phyloP scores from a whole-genome alignment of 1,140 invertebrate genomes.

The Leptopilina boulardi region DNA sequence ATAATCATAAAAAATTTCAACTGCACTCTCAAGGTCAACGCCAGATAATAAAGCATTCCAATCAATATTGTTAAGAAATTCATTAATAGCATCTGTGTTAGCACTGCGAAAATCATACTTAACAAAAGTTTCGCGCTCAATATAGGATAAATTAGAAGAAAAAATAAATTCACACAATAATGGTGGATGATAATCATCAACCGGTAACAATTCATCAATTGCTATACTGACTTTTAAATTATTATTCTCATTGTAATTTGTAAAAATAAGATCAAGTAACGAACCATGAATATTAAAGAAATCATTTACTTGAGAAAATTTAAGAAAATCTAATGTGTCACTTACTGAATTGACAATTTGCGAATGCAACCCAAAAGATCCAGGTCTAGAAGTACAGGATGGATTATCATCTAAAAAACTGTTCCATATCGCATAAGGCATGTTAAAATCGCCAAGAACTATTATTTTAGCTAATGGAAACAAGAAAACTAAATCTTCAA shows the following conservation, averaged over 20 bases:
- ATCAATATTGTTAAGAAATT: neutral
- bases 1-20: neutral
- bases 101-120: neutral
- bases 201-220: neutral
- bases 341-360: too few species aligned
- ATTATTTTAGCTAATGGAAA: too few species aligned
- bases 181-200: neutral
- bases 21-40: neutral
- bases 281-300: neutral
- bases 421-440: too few species aligned
- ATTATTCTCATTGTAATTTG: neutral
- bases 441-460: too few species aligned
- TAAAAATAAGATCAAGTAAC: neutral
- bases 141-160: neutral
- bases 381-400: too few species aligned
- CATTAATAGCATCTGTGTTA: neutral
- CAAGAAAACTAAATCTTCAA: too few species aligned
- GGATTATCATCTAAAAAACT: too few species aligned
- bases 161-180: neutral
- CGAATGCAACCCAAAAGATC: too few species aligned
- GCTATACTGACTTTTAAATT: neutral
- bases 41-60: neutral
- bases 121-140: neutral
- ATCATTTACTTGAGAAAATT: too few species aligned
- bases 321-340: too few species aligned